Evolutionary conservation across 2,113 vertebrate genomes (phyloP).

Genomic region (Nothobranchius kuhntae): DNA sequence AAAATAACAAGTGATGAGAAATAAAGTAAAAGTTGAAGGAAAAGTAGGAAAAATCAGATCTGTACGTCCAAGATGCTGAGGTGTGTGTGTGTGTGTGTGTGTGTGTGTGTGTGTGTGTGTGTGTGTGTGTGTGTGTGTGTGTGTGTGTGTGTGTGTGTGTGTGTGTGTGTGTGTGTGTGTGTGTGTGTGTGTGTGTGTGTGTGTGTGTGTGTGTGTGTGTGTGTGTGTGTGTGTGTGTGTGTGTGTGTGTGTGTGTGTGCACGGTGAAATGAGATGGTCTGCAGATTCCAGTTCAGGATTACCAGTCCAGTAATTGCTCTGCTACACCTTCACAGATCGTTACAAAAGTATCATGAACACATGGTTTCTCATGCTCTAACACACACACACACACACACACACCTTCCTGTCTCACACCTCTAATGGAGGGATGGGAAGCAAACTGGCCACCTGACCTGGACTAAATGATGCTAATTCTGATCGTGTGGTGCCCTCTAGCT

Average conservation of each 20-base stretch:
- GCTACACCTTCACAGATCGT: conserved; percentile 69
- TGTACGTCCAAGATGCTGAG: neutral
- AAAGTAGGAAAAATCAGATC: neutral
- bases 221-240: too few relatives aligned
- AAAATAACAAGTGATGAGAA: neutral
- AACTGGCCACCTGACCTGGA: conserved; percentile 9
- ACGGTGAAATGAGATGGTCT: conserved; percentile 48
- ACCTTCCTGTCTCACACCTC: conserved; percentile 45
- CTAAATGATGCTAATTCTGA: neutral
- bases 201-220: too few relatives aligned
- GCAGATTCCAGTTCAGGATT: conserved; percentile 56
- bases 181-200: too few relatives aligned
- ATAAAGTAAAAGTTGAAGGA: neutral
- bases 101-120: conserved; percentile 34
- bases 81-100: neutral
- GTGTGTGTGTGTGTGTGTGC: neutral
- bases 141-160: conserved; percentile 2
- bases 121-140: conserved; percentile 28
- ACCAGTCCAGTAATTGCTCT: conserved; percentile 61
- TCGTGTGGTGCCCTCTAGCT: neutral
- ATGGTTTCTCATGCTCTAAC: conserved; percentile 20
- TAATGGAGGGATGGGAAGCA: conserved; percentile 27
- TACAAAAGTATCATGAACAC: conserved; percentile 49
- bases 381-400: conserved; percentile 4
- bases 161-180: too few relatives aligned